Evolutionary conservation across 2,888 invertebrate species (phyloP), one percentile per base, ranked within the genome.

Genomic region (Anoplius nigerrimus): DNA sequence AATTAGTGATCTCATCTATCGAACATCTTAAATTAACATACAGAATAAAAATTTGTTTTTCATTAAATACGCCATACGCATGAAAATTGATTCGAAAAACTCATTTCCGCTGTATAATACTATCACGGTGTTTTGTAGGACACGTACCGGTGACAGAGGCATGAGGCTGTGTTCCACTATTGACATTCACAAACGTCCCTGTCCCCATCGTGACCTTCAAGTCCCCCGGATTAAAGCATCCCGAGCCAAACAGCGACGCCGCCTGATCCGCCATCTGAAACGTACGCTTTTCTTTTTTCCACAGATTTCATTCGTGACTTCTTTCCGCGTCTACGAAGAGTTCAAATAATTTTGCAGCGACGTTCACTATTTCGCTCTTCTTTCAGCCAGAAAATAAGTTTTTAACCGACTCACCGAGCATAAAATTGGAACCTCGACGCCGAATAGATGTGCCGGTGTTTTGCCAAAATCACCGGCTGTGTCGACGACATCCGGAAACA

Each of bases 191-290:
- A 89, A 98, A 98, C 0, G 95, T 94, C 0, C 98, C 98, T 0
- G 98, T 98, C 0, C 98, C 98, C 90, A 98, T 91, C 0, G 97
- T 97, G 1, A 97, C 90, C 86, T 97, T 98, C 0, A 96, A 91
- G 85, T 95, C 95, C 24, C 95, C 95, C 0, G 91, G 89, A 2
- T 92, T 89, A 84, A 95, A 95, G 82, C 96, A 95, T 71, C 95
- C 94, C 0, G 95, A 94, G 4, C 97, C 98, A 91, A 95, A 96
- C 90, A 96, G 92, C 0, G 97, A 95, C 0, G 97, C 95, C 2
- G 96, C 94, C 89, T 98, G 97, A 87, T 98, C 96, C 15, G 95
- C 95, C 91, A 95, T 92, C 95, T 95, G 20, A 61, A 60, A 70
- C 72, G 1, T 13, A 34, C 11, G 24, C 24, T 24, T 24, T 24